Conservation (phyloP, 1,140 invertebrate genomes). For the Pemphigus obesinymphae region DNA sequence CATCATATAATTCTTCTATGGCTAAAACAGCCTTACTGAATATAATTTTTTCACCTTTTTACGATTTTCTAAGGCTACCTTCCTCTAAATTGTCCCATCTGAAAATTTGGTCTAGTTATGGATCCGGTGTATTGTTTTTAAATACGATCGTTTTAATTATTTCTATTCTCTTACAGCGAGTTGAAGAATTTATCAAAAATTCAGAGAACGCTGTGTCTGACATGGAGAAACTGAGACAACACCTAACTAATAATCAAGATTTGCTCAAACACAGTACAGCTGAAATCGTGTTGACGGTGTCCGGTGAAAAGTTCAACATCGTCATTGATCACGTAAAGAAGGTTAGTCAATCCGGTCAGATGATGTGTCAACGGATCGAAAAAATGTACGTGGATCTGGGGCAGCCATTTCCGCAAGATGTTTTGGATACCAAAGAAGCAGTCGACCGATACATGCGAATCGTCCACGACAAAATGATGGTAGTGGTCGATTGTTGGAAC, state of each 20-base stretch:
- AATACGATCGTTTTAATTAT: too few species aligned
- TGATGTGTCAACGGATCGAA: slow-evolving; percentile 41
- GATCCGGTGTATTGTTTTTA: too few species aligned
- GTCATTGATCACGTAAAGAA: slow-evolving; percentile 51
- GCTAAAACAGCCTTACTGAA: too few species aligned
- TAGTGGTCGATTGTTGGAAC: slow-evolving; percentile 58
- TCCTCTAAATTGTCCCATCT: too few species aligned
- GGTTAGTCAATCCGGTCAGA: slow-evolving; percentile 51
- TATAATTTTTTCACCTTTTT: too few species aligned
- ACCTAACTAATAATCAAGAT: slow-evolving; percentile 49
- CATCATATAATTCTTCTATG: too few species aligned
- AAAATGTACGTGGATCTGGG: slow-evolving; percentile 35
- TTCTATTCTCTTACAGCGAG: too few species aligned
- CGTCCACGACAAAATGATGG: slow-evolving; percentile 58
- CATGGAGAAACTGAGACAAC: slow-evolving; percentile 56
- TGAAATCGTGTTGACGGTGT: slow-evolving; percentile 46
- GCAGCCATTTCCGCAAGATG: slow-evolving; percentile 53
- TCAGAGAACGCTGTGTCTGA: slow-evolving; percentile 54
- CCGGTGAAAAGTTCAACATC: slow-evolving; percentile 49
- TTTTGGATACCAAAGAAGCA: slow-evolving; percentile 57
- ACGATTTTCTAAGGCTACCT: too few species aligned
- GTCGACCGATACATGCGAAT: slow-evolving; percentile 57
- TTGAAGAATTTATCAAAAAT: slow-evolving; percentile 59
- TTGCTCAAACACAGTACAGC: slow-evolving; percentile 44
- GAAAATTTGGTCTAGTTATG: too few species aligned